phyloP scores from a whole-genome alignment of 2,113 vertebrate genomes.

The Leucosticte australis region DNA sequence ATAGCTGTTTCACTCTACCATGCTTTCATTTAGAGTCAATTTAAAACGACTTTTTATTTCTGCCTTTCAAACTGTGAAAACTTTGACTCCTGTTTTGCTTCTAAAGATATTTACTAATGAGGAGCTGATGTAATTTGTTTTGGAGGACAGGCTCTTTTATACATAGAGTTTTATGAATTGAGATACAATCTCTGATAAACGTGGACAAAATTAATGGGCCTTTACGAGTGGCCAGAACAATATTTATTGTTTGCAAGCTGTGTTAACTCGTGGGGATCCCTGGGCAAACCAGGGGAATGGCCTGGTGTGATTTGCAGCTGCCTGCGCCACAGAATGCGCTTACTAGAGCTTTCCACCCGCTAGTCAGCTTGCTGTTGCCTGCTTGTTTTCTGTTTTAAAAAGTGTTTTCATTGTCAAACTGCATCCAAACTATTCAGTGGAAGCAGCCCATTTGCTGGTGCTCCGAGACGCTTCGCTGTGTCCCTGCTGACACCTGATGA shows the following conservation, averaged over 20 bases:
- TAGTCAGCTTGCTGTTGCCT: slow-evolving; percentile 40
- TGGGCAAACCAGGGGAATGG: not conserved
- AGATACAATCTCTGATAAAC: not conserved
- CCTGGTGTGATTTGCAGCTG: slow-evolving; percentile 29
- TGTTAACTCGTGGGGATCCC: not conserved
- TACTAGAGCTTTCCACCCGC: slow-evolving; percentile 45
- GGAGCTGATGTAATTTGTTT: not conserved
- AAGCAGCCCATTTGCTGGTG: not conserved
- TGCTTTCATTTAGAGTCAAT: not conserved
- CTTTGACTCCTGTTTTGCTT: not conserved
- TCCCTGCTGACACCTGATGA: not conserved
- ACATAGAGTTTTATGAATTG: not conserved
- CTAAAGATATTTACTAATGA: not conserved
- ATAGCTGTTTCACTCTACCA: not conserved
- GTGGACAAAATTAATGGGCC: not conserved
- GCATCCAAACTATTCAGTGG: not conserved
- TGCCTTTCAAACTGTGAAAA: not conserved
- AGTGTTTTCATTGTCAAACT: slow-evolving; percentile 46
- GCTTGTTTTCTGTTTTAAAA: slow-evolving; percentile 54
- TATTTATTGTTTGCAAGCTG: not conserved
- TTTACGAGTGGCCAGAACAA: not conserved
- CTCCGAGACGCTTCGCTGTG: slow-evolving; percentile 18
- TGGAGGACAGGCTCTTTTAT: not conserved
- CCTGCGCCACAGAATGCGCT: slow-evolving; percentile 5
- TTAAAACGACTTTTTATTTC: not conserved